Conservation (phyloP, 2,797 vertebrate genomes). For the Acanthurus tractus region DNA sequence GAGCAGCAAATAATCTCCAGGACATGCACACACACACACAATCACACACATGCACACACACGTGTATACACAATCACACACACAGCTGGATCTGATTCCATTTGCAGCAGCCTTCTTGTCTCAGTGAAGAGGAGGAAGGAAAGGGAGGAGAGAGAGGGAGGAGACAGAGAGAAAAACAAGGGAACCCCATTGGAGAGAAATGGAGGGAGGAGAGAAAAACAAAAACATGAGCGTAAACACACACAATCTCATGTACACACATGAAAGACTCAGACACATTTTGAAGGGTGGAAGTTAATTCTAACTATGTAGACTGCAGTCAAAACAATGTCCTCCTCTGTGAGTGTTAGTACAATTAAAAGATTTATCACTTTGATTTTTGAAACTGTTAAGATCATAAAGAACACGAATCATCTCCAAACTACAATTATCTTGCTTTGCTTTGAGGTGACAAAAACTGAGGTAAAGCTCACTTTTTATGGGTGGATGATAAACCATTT, state of each 20-base stretch:
- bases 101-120: constrained; percentile 60
- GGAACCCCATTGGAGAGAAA: constrained; percentile 55
- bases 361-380: not conserved
- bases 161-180: constrained; percentile 27
- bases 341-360: constrained; percentile 8
- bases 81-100: constrained; percentile 69
- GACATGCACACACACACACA: constrained; percentile 40
- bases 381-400: not conserved
- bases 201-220: constrained; percentile 57
- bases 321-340: not conserved
- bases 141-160: constrained; percentile 29
- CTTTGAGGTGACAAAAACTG: not conserved
- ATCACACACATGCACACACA: constrained; percentile 56
- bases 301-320: constrained; percentile 1
- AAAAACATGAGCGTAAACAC: constrained; percentile 49
- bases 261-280: constrained; percentile 1
- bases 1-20: constrained; percentile 36
- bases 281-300: constrained; percentile 4
- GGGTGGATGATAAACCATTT: not conserved
- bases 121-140: constrained; percentile 17
- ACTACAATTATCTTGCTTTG: not conserved
- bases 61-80: constrained; percentile 38
- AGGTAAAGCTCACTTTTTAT: not conserved
- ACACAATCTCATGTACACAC: constrained; percentile 12
- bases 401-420: not conserved